phyloP scores from a whole-genome alignment of 2,113 vertebrate species.

The Oreochromis aureus region DNA sequence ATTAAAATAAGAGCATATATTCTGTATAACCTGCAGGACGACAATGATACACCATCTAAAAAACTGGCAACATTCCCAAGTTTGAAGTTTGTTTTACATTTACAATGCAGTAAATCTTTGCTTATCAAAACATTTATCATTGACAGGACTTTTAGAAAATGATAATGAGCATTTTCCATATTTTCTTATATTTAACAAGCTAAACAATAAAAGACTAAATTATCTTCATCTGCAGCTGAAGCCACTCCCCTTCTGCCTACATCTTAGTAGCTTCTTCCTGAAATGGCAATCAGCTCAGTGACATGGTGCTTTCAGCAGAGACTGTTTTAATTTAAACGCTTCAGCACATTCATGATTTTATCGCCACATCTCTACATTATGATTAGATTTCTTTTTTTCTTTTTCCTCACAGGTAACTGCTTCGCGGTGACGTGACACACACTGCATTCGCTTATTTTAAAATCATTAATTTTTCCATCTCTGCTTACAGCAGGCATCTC shows the following conservation, averaged over 20 bases:
- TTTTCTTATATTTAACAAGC: neutral
- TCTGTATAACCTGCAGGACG: neutral
- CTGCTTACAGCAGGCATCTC: neutral
- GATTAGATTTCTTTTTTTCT: neutral
- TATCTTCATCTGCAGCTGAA: neutral
- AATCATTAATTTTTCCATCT: rapidly evolving
- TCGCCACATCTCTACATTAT: neutral
- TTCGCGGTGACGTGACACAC: rapidly evolving
- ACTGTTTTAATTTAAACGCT: rapidly evolving
- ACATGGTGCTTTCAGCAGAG: neutral
- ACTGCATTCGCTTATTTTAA: rapidly evolving
- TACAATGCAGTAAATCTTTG: neutral
- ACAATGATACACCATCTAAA: neutral
- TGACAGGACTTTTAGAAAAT: neutral
- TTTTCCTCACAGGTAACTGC: neutral
- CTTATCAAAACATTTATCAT: neutral
- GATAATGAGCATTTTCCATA: neutral
- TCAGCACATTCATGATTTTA: neutral
- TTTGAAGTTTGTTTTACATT: rapidly evolving
- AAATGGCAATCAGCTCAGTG: neutral
- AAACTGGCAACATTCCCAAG: too few species aligned
- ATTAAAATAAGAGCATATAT: neutral
- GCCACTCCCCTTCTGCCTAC: neutral
- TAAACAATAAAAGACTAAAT: neutral
- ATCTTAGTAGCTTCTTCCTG: neutral